These are phyloP conservation scores for Beris morrisii DNA, from an alignment of 2,888 invertebrate species.

Conservation along the genomic window DNA sequence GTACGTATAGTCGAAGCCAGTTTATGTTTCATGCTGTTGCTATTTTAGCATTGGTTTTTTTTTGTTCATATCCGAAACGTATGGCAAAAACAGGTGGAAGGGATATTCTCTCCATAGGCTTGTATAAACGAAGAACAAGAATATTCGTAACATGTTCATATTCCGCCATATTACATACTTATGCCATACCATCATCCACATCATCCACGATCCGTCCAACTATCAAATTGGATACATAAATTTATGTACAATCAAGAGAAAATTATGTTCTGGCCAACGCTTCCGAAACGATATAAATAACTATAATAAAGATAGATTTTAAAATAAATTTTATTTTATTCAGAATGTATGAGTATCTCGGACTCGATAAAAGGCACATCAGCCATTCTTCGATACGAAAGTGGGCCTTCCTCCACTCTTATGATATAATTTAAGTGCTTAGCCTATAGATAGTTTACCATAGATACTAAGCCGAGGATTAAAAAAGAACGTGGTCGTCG, in stretches of 20 bases:
- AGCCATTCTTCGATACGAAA: too few species aligned
- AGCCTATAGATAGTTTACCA: neutral
- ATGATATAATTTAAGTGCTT: too few species aligned
- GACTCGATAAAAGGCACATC: neutral
- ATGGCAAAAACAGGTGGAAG: neutral
- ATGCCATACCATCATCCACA: neutral
- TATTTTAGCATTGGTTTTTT: constrained; percentile 10
- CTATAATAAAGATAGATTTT: constrained; percentile 33
- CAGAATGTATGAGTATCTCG: neutral
- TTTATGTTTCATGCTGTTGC: constrained; percentile 29
- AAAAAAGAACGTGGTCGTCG: neutral
- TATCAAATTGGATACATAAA: constrained; percentile 29
- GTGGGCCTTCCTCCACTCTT: too few species aligned
- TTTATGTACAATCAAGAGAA: constrained; percentile 37
- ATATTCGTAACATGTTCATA: constrained; percentile 1
- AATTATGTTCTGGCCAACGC: constrained; percentile 37
- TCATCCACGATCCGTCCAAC: neutral
- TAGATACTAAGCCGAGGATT: neutral
- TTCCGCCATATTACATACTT: too few species aligned
- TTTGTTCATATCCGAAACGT: neutral
- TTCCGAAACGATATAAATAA: constrained; percentile 37
- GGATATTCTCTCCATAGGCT: constrained; percentile 1
- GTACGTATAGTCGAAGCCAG: constrained; percentile 3
- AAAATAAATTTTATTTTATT: constrained; percentile 24
- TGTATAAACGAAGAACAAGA: constrained; percentile 1